Percentiles rank a stretch among this genome's conserved stretches.
phyloP scores from a whole-genome alignment of 1,140 invertebrate species.

The Drosophila grimshawi region DNA sequence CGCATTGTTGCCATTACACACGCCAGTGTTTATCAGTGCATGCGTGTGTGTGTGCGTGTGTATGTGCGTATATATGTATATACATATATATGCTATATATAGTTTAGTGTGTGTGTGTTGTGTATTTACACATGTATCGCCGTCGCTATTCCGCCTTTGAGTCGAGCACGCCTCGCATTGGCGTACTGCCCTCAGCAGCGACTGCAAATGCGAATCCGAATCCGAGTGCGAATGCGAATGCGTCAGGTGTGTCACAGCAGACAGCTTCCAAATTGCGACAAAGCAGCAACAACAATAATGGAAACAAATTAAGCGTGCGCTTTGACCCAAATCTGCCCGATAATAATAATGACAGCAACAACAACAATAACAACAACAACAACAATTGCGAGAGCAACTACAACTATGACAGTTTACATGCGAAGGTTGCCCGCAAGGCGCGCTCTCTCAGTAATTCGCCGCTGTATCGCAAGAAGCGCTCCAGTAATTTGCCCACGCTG shows the following conservation, averaged over 20 bases:
- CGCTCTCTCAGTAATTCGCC: conserved; percentile 79
- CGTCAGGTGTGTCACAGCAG: conserved; percentile 34
- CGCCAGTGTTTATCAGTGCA: conserved; percentile 32
- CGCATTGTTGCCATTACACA: conserved; percentile 40
- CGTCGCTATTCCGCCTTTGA: conserved; percentile 80
- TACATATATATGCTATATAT: conserved; percentile 6
- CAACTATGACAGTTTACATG: conserved; percentile 50
- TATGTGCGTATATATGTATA: conserved; percentile 15
- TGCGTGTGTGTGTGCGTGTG: conserved; percentile 27
- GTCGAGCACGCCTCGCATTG: conserved; percentile 71
- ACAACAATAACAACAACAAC: conserved; percentile 33
- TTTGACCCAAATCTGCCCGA: conserved; percentile 78
- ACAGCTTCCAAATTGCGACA: conserved; percentile 40
- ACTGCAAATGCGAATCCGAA: not conserved
- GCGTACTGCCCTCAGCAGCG: conserved; percentile 59
- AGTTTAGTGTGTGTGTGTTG: conserved; percentile 18
- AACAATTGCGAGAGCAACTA: conserved; percentile 24
- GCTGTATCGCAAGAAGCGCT: conserved; percentile 74
- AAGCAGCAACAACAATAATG: conserved; percentile 52
- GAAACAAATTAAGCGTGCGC: conserved; percentile 67
- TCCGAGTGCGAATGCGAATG: not conserved
- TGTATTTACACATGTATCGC: conserved; percentile 70
- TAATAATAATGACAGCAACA: conserved; percentile 67
- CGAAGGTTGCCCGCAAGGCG: conserved; percentile 65
- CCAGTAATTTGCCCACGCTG: conserved; percentile 70